phyloP scores from a whole-genome alignment of 2,888 invertebrate species.

The Globia sparganii region DNA sequence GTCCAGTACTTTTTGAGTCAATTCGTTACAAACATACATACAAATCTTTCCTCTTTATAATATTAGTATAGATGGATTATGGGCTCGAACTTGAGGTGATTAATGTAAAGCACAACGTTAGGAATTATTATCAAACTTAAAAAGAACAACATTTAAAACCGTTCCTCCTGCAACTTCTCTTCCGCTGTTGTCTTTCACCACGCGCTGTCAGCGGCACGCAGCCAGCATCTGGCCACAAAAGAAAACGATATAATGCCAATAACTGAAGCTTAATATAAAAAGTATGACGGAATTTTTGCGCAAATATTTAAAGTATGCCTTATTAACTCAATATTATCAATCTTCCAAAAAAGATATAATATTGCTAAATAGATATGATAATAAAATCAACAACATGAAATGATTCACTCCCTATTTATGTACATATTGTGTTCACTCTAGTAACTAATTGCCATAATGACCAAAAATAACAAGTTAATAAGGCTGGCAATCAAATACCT shows the following conservation, averaged over 20 bases:
- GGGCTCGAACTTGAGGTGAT: neutral
- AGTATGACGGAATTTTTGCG: neutral
- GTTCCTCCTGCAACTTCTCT: neutral
- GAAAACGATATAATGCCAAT: slow-evolving; percentile 34
- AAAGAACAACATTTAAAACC: neutral
- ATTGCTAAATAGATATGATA: neutral
- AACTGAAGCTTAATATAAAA: slow-evolving; percentile 15
- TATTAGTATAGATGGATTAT: too few species aligned
- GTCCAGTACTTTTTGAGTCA: too few species aligned
- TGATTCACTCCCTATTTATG: slow-evolving; percentile 1
- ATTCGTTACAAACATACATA: too few species aligned
- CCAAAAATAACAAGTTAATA: neutral
- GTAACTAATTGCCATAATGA: slow-evolving; percentile 10
- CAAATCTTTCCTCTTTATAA: too few species aligned
- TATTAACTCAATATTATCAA: neutral
- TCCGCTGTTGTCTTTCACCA: slow-evolving; percentile 10
- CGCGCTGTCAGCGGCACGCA: neutral
- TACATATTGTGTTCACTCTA: neutral
- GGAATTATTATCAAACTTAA: neutral
- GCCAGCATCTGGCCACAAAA: slow-evolving; percentile 47
- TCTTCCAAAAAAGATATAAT: neutral
- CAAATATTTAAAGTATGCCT: neutral
- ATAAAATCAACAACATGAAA: neutral
- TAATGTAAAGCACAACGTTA: neutral
- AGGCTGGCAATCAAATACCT: neutral